phyloP scores from a whole-genome alignment of 1,140 invertebrate species.

The Melanaphis sacchari region DNA sequence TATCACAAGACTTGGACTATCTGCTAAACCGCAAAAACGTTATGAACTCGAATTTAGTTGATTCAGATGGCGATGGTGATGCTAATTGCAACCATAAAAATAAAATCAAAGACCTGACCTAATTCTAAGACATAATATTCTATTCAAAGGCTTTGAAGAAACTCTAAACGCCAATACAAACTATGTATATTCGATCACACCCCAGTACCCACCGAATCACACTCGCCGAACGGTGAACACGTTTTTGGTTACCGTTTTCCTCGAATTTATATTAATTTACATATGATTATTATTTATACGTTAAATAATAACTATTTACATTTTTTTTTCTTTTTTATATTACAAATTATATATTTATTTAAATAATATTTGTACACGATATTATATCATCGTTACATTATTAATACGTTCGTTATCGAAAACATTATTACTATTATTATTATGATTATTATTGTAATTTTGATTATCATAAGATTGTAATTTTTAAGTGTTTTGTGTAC shows the following conservation, averaged over 20 bases:
- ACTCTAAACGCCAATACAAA: background rate
- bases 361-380: background rate
- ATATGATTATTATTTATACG: background rate
- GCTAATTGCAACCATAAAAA: background rate
- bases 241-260: background rate
- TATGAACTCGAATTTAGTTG: background rate
- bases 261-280: background rate
- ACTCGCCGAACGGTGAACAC: background rate
- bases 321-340: background rate
- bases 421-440: background rate
- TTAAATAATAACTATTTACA: background rate
- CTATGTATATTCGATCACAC: background rate
- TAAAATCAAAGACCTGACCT: background rate
- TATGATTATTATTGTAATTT: background rate
- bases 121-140: background rate
- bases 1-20: slow-evolving; percentile 78
- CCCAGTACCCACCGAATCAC: background rate
- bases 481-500: background rate
- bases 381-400: background rate
- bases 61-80: background rate
- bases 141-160: background rate
- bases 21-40: slow-evolving; percentile 70
- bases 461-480: background rate
- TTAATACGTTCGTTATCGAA: background rate
- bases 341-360: background rate